A percentile compares a stretch with the other conserved stretches of the same genome.
These are phyloP conservation scores for Alfaro cultratus DNA, from an alignment of 2,797 vertebrate genomes.

Conservation along the genomic window DNA sequence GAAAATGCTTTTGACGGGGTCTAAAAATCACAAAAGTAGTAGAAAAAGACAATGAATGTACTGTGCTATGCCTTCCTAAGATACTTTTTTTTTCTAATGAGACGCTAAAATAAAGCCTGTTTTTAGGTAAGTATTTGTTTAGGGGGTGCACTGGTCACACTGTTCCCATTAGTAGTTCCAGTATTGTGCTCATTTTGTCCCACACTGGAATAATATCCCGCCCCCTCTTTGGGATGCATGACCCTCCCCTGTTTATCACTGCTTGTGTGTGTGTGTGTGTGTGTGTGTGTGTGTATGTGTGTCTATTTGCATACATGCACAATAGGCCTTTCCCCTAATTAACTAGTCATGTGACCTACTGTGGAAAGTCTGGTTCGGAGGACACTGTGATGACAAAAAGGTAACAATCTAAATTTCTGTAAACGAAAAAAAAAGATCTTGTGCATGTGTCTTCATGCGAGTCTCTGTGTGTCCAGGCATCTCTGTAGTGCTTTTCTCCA, in stretches of 20 bases:
- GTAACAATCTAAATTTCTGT: conserved; percentile 21
- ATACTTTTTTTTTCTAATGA: not conserved
- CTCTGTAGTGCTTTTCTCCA: conserved; percentile 48
- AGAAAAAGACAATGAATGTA: not conserved
- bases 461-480: conserved; percentile 25
- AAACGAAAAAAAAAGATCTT: not conserved
- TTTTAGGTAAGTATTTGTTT: not conserved
- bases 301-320: conserved; percentile 19
- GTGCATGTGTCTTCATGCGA: conserved; percentile 18
- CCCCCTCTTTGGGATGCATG: conserved; percentile 43
- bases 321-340: conserved; percentile 46
- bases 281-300: conserved; percentile 26
- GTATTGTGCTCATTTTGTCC: conserved; percentile 37
- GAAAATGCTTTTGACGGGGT: not conserved
- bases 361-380: conserved; percentile 22
- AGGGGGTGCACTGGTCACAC: conserved; percentile 2
- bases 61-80: not conserved
- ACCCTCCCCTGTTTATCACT: conserved; percentile 40
- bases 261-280: conserved; percentile 19
- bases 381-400: conserved; percentile 30
- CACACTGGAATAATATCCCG: conserved; percentile 57
- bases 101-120: not conserved
- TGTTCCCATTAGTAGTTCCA: conserved; percentile 39
- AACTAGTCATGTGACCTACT: conserved; percentile 57
- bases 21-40: not conserved